Evolutionary conservation across 2,888 invertebrate genomes (phyloP).

Genomic region (Cylloceria caligata): DNA sequence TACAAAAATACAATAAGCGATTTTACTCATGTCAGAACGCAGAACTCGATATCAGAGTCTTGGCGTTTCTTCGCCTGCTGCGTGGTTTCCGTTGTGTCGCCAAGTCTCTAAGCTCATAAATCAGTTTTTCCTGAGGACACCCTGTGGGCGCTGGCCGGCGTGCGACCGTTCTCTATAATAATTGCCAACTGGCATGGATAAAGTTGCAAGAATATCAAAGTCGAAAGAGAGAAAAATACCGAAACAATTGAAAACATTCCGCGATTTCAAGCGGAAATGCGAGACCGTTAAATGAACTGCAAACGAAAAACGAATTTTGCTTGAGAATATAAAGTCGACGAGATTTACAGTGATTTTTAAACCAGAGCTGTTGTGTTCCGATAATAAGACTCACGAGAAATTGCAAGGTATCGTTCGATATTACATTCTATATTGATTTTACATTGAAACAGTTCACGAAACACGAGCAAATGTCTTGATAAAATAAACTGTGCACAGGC

Average conservation of each 20-base stretch:
- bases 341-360: background rate
- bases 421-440: background rate
- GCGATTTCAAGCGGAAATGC: constrained; percentile 50
- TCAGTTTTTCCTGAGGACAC: constrained; percentile 49
- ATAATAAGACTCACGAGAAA: constrained; percentile 44
- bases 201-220: constrained; percentile 30
- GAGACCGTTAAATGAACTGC: constrained; percentile 23
- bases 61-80: background rate
- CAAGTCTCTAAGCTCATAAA: constrained; percentile 56
- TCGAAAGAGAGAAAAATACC: background rate
- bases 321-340: constrained; percentile 40
- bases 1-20: constrained; percentile 47
- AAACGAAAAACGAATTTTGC: constrained; percentile 3
- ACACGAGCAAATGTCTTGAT: constrained; percentile 11
- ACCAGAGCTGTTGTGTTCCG: constrained; percentile 22
- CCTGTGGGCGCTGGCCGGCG: background rate
- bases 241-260: constrained; percentile 41
- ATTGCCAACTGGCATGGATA: constrained; percentile 31
- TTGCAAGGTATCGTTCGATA: constrained; percentile 42
- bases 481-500: constrained; percentile 32
- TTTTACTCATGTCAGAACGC: constrained; percentile 30
- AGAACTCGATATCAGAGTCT: constrained; percentile 50
- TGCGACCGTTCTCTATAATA: constrained; percentile 48
- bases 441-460: too few species aligned
- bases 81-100: constrained; percentile 12